phyloP scores from a whole-genome alignment of 2,113 vertebrate genomes.

The Oryzias melastigma region DNA sequence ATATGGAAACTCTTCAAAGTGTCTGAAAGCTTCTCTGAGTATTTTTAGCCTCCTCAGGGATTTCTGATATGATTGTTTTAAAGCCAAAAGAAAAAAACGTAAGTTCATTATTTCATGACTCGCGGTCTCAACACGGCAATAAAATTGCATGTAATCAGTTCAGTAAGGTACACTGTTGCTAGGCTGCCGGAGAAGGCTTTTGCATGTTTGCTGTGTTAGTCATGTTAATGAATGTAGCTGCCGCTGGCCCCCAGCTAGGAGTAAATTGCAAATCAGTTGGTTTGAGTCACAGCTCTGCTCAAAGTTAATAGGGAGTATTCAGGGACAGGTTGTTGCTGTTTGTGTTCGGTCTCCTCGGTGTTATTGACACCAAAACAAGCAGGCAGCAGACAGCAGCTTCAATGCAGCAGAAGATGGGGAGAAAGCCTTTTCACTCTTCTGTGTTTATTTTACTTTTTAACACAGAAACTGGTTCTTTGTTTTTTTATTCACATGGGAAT shows the following conservation, averaged over 20 bases:
- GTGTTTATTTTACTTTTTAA: neutral
- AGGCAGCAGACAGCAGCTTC: conserved; percentile 3
- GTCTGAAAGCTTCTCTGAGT: neutral
- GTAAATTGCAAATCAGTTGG: conserved; percentile 29
- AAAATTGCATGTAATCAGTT: conserved; percentile 34
- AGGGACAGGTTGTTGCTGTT: conserved; percentile 39
- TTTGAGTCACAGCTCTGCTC: conserved; percentile 38
- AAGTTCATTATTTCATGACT: conserved; percentile 25
- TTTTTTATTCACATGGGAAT: neutral
- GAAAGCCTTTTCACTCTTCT: neutral
- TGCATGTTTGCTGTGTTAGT: conserved; percentile 2
- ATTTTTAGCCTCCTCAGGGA: neutral
- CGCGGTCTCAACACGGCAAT: conserved; percentile 25
- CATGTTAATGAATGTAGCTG: conserved; percentile 19
- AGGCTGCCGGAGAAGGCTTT: conserved; percentile 22
- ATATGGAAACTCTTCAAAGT: no score
- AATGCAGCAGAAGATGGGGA: neutral
- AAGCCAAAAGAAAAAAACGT: neutral
- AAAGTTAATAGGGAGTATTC: conserved; percentile 36
- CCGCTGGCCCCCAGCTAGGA: conserved; percentile 27
- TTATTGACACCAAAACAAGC: conserved; percentile 36
- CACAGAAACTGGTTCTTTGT: neutral
- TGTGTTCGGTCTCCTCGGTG: conserved; percentile 10
- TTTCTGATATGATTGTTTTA: conserved; percentile 4
- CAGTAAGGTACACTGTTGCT: conserved; percentile 40